phyloP scores from a whole-genome alignment of 1,140 invertebrate genomes.

The Hylyphantes graminicola region DNA sequence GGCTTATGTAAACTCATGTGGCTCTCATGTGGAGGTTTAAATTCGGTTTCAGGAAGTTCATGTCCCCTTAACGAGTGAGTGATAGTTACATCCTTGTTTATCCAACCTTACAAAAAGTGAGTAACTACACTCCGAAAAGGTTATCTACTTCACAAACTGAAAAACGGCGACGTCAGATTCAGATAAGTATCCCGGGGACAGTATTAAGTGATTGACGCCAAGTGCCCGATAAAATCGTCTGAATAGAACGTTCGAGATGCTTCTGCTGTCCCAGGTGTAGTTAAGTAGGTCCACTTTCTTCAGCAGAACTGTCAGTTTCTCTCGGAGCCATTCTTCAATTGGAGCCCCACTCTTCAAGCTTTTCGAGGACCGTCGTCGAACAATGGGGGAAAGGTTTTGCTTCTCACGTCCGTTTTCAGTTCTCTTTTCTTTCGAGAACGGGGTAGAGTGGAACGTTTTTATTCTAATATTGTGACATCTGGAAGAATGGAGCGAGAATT shows the following conservation, averaged over 20 bases:
- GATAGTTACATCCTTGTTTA: too few species aligned
- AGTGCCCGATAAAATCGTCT: slow-evolving; percentile 44
- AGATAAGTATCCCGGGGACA: slow-evolving; percentile 21
- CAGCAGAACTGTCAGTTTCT: slow-evolving; percentile 35
- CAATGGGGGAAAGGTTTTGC: neutral
- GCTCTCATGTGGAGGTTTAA: too few species aligned
- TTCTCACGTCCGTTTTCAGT: neutral
- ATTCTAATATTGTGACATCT: too few species aligned
- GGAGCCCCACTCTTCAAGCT: neutral
- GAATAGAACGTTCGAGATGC: neutral
- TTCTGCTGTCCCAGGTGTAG: slow-evolving; percentile 19
- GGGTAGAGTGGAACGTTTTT: too few species aligned
- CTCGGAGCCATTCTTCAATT: slow-evolving; percentile 22
- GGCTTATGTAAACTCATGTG: too few species aligned
- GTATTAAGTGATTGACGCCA: slow-evolving; percentile 31
- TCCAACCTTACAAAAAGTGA: too few species aligned
- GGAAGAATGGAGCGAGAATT: too few species aligned
- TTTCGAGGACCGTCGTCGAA: neutral
- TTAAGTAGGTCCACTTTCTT: slow-evolving; percentile 33
- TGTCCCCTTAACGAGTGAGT: too few species aligned
- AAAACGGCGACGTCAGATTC: neutral
- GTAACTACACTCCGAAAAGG: slow-evolving; percentile 1
- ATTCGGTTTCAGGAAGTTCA: too few species aligned
- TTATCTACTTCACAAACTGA: slow-evolving; percentile 11
- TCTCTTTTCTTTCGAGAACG: too few species aligned